Percentiles rank a stretch among this genome's conserved stretches.
Conservation (phyloP, 2,797 vertebrate genomes). For the Gobio occitaniae region DNA sequence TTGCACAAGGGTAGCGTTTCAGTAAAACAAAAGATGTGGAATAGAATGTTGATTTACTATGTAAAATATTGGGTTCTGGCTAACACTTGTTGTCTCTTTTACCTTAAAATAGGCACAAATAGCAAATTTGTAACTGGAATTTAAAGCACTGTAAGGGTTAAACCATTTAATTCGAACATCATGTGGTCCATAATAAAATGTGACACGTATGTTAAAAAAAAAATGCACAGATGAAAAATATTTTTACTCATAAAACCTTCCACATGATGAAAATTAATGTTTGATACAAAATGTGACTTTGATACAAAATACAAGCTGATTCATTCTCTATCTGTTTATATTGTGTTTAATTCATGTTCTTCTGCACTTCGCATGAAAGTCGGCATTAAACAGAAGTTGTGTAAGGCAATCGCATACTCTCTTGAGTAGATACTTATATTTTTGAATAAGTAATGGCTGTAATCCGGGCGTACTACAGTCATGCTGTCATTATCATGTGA, state of each 20-base stretch:
- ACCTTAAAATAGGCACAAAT: not conserved
- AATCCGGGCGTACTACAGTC: not conserved
- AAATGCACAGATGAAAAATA: not conserved
- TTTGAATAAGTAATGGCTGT: not conserved
- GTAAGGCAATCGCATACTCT: not conserved
- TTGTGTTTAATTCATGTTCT: slow-evolving; percentile 18
- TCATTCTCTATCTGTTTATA: slow-evolving; percentile 45
- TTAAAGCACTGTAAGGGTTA: not conserved
- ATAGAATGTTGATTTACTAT: not conserved
- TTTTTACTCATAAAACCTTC: not conserved
- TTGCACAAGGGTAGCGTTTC: not conserved
- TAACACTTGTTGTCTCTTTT: not conserved
- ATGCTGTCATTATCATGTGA: not conserved
- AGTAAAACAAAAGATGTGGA: not conserved
- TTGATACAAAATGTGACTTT: slow-evolving; percentile 57
- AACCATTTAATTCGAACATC: not conserved
- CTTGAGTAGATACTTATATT: not conserved
- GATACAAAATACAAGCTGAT: slow-evolving; percentile 65
- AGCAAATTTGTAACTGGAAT: not conserved
- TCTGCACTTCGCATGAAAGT: not conserved
- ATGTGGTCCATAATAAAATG: not conserved
- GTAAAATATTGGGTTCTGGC: not conserved
- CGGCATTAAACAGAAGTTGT: not conserved
- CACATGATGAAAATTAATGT: slow-evolving; percentile 47
- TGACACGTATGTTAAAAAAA: not conserved